phyloP scores from a whole-genome alignment of 2,888 invertebrate genomes.

The Microctonus brassicae region DNA sequence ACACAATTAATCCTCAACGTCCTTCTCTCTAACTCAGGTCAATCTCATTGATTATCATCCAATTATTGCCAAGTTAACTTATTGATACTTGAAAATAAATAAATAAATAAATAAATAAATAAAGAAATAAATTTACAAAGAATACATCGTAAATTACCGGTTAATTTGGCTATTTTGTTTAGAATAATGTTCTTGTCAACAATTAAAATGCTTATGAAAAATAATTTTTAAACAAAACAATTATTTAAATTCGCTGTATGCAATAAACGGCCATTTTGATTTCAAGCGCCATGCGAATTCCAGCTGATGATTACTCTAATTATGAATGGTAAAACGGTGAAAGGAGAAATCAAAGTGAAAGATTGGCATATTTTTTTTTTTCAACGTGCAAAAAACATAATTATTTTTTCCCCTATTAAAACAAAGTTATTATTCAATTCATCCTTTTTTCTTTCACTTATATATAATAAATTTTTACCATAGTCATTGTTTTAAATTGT shows the following conservation, averaged over 20 bases:
- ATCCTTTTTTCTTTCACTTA: neutral
- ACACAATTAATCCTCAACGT: neutral
- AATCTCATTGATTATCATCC: neutral
- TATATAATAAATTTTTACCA: neutral
- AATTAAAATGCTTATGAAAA: neutral
- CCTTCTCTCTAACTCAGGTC: neutral
- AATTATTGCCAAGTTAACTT: neutral
- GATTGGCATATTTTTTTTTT: slow-evolving; percentile 19
- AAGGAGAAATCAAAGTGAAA: slow-evolving; percentile 37
- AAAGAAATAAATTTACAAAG: no score
- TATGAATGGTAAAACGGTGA: slow-evolving; percentile 24
- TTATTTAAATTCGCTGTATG: neutral
- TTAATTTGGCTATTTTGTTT: neutral
- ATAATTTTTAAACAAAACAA: neutral
- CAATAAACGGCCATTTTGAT: neutral
- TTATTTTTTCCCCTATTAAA: neutral
- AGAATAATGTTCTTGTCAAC: neutral
- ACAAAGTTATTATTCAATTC: neutral
- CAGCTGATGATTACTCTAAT: slow-evolving; percentile 10
- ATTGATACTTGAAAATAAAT: neutral
- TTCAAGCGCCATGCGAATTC: neutral
- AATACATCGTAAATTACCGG: neutral
- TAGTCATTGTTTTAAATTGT: neutral
- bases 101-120: neutral
- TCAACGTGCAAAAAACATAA: neutral